phyloP scores from a whole-genome alignment of 2,113 vertebrate genomes.

The Podiceps cristatus region DNA sequence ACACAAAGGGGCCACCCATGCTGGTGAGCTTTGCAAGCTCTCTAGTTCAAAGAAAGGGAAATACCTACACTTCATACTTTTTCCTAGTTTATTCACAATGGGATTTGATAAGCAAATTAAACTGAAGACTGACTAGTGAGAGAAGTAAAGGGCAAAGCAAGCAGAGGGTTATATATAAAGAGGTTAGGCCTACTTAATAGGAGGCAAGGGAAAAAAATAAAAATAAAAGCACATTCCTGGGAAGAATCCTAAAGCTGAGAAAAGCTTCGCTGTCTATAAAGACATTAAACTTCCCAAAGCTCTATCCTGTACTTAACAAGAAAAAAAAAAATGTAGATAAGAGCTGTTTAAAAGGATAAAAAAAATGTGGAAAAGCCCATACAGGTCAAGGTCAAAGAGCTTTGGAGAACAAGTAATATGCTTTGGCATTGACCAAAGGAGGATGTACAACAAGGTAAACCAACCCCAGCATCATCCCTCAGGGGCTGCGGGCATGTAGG shows the following conservation, averaged over 20 bases:
- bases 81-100: neutral
- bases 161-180: neutral
- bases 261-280: neutral
- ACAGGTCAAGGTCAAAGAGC: neutral
- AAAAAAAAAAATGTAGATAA: neutral
- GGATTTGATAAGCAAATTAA: neutral
- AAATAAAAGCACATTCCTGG: no score
- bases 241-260: neutral
- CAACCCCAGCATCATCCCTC: neutral
- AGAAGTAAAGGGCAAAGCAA: neutral
- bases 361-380: rapidly evolving
- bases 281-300: neutral
- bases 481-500: no score
- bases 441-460: rapidly evolving
- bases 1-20: neutral
- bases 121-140: neutral
- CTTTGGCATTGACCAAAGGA: neutral
- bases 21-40: neutral
- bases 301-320: neutral
- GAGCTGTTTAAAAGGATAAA: neutral
- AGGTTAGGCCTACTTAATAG: neutral
- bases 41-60: neutral
- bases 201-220: neutral
- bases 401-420: neutral
- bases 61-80: neutral